Base-by-base conservation (phyloP, 2,797 vertebrate species). In the Tragelaphus eurycerus region DNA sequence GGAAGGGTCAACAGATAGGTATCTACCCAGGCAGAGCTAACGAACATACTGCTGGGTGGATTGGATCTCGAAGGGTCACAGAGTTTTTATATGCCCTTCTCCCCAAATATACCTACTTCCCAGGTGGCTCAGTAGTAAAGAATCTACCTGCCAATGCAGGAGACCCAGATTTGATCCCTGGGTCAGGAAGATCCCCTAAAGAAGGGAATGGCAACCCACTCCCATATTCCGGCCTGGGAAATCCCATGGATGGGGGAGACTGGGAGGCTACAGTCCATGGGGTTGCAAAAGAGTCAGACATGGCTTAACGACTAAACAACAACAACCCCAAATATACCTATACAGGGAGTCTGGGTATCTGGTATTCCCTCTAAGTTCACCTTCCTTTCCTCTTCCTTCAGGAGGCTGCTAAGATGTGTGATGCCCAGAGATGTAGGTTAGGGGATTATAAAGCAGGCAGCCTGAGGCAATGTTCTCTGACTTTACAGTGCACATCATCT, bases 361-460 rank as follows among this genome's bases (percentile, higher is more conserved):
- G 34, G 43, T 60, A 34, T 81, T 48, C 38, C 46, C 29, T 4
- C 17, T 11, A 60, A 55, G 14, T 31, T 29, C 6, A 7, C 21
- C 34, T 91, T 54, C 67, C 48, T 86, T 67, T 57, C 9, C 3
- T 57, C 25, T 46, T 31, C 27, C 31, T 52, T 27, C 43, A 3
- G 60, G 87, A 74, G 76, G 43, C 46, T 55, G 27, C 57, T n/a
- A 1, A 19, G 34, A 59, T 62, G 34, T 38, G 31, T 8, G 14
- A 17, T 3, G 7, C 62, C 13, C 0, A 7, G 27, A 11, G 15
- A 13, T 34, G 23, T 27, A 29, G 34, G 46, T 19, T 1, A 8
- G 43, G 19, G 46, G 8, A 1, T 55, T 7, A 19, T 55, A 46
- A 85, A 62, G n/a, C 78, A 0, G 5, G 17, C 16, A 29, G 54